A percentile compares a stretch with the other conserved stretches of the same genome.
phyloP scores from a whole-genome alignment of 2,888 invertebrate species.

The Acleris holmiana region DNA sequence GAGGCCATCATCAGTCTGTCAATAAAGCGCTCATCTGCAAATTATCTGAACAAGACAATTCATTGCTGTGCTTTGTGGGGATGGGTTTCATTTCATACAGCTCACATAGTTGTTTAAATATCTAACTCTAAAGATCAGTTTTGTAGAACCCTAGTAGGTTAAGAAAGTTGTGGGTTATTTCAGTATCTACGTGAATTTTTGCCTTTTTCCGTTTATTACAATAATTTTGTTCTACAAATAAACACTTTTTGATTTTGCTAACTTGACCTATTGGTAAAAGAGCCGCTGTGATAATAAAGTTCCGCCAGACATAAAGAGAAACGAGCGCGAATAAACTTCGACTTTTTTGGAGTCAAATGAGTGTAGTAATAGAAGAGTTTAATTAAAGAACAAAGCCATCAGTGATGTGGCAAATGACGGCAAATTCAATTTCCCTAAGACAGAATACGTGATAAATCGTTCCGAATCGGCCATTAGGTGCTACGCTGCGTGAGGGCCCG shows the following conservation, averaged over 20 bases:
- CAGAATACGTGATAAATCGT: constrained; percentile 79
- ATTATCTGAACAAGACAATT: constrained; percentile 37
- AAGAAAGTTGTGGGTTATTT: too few relatives aligned
- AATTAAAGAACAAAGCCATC: constrained; percentile 67
- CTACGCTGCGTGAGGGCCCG: constrained; percentile 72
- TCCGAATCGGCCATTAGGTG: constrained; percentile 75
- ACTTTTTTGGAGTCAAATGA: constrained; percentile 18
- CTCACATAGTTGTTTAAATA: not conserved
- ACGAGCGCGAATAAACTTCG: not conserved
- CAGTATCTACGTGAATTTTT: too few relatives aligned
- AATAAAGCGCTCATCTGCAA: constrained; percentile 47
- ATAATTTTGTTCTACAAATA: not conserved
- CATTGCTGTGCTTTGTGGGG: not conserved
- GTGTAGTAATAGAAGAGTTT: constrained; percentile 60
- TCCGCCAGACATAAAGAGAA: constrained; percentile 11
- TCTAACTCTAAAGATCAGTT: not conserved
- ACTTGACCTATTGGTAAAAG: not conserved
- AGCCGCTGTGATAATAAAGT: not conserved
- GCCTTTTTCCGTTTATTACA: too few relatives aligned
- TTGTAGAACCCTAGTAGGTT: too few relatives aligned
- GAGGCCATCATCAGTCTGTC: constrained; percentile 48
- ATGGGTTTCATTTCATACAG: not conserved
- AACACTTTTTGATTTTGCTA: not conserved
- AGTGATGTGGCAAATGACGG: constrained; percentile 63
- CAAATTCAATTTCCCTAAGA: constrained; percentile 75